Evolutionary conservation across 1,140 invertebrate species (phyloP).

Genomic region (Drosophila mauritiana): DNA sequence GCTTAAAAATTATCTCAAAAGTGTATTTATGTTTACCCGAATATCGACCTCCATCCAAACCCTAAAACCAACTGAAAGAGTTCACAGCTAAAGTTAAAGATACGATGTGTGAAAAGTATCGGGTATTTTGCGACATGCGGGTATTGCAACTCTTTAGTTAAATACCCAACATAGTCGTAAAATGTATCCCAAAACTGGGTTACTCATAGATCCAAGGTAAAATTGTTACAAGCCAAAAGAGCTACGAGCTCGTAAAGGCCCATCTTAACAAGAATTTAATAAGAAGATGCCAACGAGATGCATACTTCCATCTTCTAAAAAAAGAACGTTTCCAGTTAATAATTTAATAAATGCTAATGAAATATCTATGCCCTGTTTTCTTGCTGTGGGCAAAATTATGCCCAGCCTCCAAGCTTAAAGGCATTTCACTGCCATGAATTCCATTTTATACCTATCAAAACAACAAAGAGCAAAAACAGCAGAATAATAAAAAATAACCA

Average conservation of each 20-base stretch:
- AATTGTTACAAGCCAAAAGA: background rate
- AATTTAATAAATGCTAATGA: constrained; percentile 22
- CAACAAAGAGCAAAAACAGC: constrained; percentile 23
- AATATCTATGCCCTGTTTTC: background rate
- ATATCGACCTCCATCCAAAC: constrained; percentile 29
- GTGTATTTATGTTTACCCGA: constrained; percentile 28
- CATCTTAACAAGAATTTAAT: background rate
- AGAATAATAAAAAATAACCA: constrained; percentile 37
- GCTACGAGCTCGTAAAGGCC: too few relatives aligned
- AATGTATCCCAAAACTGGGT: constrained; percentile 58
- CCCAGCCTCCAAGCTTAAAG: constrained; percentile 15
- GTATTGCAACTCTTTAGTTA: constrained; percentile 61
- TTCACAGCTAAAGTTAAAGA: constrained; percentile 11
- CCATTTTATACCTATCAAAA: constrained; percentile 6
- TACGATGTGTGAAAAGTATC: constrained; percentile 68
- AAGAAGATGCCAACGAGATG: background rate
- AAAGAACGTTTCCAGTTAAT: background rate
- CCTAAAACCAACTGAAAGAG: constrained; percentile 18
- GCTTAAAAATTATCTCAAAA: constrained; percentile 29
- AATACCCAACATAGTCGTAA: constrained; percentile 63
- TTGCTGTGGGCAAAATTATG: constrained; percentile 3
- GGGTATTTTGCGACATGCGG: constrained; percentile 57
- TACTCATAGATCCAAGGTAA: constrained; percentile 52
- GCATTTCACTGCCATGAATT: constrained; percentile 12
- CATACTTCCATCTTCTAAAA: too few relatives aligned